A percentile compares a stretch with the other conserved stretches of the same genome.
These are phyloP conservation scores for Oryzias sinensis DNA, from an alignment of 2,797 vertebrate species.

Conservation along the genomic window DNA sequence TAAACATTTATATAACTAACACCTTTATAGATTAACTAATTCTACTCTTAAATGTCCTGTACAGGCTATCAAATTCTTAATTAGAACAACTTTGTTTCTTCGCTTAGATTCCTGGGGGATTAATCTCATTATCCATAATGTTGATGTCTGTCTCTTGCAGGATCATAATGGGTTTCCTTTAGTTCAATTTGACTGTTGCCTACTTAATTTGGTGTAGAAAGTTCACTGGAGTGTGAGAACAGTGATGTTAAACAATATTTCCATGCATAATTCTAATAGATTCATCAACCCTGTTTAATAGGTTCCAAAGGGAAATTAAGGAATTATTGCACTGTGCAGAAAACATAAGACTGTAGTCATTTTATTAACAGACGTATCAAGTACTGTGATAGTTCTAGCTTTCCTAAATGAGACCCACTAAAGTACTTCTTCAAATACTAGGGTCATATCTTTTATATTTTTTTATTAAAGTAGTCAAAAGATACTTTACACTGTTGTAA, in stretches of 20 bases:
- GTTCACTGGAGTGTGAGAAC: not conserved
- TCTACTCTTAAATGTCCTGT: conserved; percentile 36
- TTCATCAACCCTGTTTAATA: not conserved
- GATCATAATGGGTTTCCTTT: conserved; percentile 21
- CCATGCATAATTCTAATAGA: not conserved
- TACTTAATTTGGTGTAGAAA: conserved; percentile 5
- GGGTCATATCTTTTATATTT: too few relatives aligned
- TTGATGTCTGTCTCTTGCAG: conserved; percentile 27
- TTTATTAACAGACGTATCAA: too few relatives aligned
- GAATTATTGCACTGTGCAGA: too few relatives aligned
- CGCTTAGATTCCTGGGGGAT: conserved; percentile 48
- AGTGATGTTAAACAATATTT: not conserved
- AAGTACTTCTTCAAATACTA: too few relatives aligned
- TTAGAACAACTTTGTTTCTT: conserved; percentile 32
- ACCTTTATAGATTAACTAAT: conserved; percentile 13
- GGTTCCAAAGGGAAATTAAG: too few relatives aligned
- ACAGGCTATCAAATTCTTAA: conserved; percentile 44
- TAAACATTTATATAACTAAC: too few relatives aligned
- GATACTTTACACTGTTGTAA: too few relatives aligned
- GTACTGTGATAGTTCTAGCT: too few relatives aligned
- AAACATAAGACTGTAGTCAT: too few relatives aligned
- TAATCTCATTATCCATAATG: conserved; percentile 50
- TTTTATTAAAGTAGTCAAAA: too few relatives aligned
- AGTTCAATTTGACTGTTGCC: conserved; percentile 17
- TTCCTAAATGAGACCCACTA: too few relatives aligned